Conservation (phyloP, 2,888 invertebrate genomes). For the Ectemnius cavifrons region DNA sequence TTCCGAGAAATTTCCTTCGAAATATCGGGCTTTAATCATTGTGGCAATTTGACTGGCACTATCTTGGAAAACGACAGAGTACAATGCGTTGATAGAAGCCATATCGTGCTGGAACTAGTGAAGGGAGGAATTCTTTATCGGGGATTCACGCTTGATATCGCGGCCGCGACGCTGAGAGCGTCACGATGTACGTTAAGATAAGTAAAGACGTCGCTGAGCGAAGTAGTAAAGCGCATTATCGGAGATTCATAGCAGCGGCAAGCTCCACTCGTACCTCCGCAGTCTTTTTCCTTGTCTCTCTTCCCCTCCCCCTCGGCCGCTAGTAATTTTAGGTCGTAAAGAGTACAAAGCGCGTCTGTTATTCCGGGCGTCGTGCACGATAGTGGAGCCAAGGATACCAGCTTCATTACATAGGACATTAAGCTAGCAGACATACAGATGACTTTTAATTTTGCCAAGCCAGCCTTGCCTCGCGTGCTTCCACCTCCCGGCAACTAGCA, state of each 20-base stretch:
- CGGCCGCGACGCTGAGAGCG: slow-evolving; percentile 20
- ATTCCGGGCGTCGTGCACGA: slow-evolving; percentile 13
- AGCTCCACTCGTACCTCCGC: no score
- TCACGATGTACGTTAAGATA: slow-evolving; percentile 40
- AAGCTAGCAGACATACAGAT: slow-evolving; percentile 4
- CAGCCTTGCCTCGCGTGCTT: no score
- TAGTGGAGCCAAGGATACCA: neutral
- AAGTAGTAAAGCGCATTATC: slow-evolving; percentile 16
- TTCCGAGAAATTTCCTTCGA: neutral
- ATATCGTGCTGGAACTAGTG: slow-evolving; percentile 28
- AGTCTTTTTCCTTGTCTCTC: no score
- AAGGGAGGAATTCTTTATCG: slow-evolving; percentile 32
- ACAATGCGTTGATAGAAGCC: slow-evolving; percentile 20
- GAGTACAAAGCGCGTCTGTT: neutral
- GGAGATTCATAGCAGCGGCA: slow-evolving; percentile 6
- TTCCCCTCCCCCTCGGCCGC: no score
- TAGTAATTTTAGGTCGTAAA: slow-evolving; percentile 31
- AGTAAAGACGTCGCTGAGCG: slow-evolving; percentile 10
- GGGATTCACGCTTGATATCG: slow-evolving; percentile 31
- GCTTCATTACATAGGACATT: slow-evolving; percentile 17
- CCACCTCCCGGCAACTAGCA: no score
- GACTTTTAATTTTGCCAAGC: no score
- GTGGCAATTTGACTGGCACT: slow-evolving; percentile 16
- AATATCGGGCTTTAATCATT: slow-evolving; percentile 8
- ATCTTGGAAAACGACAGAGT: neutral